Conservation (phyloP, 2,797 vertebrate species). For the Lutra lutra region DNA sequence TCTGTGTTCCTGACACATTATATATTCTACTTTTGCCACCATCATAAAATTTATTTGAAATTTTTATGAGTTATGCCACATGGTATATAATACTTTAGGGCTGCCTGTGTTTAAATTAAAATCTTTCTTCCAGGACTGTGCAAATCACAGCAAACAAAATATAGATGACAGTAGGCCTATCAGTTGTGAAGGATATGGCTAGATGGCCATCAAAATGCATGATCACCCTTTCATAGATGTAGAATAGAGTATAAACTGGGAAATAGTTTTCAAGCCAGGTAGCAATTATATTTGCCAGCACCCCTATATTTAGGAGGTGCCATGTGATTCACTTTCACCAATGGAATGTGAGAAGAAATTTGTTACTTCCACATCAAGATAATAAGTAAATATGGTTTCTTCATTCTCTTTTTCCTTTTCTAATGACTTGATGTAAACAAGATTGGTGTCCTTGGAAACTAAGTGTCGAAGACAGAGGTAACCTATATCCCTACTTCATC, state of each 20-base stretch:
- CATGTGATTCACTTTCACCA: not conserved
- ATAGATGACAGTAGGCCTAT: not conserved
- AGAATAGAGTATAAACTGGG: not conserved
- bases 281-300: not conserved
- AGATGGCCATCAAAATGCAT: not conserved
- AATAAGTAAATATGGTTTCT: not conserved
- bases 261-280: not conserved
- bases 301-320: not conserved
- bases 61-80: slow-evolving; percentile 40
- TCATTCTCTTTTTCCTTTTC: not conserved
- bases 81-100: not conserved
- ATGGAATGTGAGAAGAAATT: not conserved
- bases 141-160: slow-evolving; percentile 38
- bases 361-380: not conserved
- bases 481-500: not conserved
- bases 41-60: slow-evolving; percentile 53
- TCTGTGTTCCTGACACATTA: not conserved
- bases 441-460: not conserved
- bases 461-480: not conserved
- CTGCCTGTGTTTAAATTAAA: slow-evolving; percentile 24
- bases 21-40: not conserved
- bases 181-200: not conserved
- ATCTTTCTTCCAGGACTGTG: not conserved
- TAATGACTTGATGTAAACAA: not conserved
- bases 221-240: not conserved